Percentiles rank a stretch among this genome's conserved stretches.
Conservation (phyloP, 2,888 invertebrate species). For the Macrophya alboannulata region DNA sequence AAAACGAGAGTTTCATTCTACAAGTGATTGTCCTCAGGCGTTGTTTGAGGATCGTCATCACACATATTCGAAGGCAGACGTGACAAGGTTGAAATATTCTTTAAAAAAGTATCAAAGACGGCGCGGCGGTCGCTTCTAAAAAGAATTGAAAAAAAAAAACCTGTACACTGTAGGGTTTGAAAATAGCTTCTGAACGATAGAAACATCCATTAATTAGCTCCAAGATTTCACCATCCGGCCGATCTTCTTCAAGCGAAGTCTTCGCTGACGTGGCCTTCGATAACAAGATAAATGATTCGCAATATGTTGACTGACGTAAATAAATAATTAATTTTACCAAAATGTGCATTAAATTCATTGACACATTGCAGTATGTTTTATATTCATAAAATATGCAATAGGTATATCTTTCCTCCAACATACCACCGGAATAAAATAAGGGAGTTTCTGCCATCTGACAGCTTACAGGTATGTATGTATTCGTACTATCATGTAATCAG, state of each 20-base stretch:
- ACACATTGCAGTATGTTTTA: neutral
- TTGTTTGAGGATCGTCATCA: conserved; percentile 31
- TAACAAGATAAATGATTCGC: neutral
- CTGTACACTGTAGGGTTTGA: neutral
- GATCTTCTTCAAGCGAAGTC: neutral
- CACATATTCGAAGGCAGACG: neutral
- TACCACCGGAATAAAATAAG: neutral
- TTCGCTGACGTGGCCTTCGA: neutral
- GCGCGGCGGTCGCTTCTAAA: neutral
- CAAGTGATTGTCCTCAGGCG: conserved; percentile 23
- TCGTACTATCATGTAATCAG: too few species aligned
- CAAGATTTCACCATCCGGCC: neutral
- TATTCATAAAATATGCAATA: too few species aligned
- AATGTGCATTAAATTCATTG: neutral
- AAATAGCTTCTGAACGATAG: neutral
- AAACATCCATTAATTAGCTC: neutral
- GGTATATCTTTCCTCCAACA: neutral
- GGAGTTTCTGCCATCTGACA: neutral
- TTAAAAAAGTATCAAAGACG: conserved; percentile 5
- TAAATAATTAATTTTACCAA: neutral
- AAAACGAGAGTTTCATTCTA: conserved; percentile 9
- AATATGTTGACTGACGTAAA: neutral
- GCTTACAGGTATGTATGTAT: neutral
- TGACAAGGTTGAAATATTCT: conserved; percentile 29
- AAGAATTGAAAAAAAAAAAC: neutral